phyloP scores from a whole-genome alignment of 2,113 vertebrate genomes.

The Hypomesus transpacificus region DNA sequence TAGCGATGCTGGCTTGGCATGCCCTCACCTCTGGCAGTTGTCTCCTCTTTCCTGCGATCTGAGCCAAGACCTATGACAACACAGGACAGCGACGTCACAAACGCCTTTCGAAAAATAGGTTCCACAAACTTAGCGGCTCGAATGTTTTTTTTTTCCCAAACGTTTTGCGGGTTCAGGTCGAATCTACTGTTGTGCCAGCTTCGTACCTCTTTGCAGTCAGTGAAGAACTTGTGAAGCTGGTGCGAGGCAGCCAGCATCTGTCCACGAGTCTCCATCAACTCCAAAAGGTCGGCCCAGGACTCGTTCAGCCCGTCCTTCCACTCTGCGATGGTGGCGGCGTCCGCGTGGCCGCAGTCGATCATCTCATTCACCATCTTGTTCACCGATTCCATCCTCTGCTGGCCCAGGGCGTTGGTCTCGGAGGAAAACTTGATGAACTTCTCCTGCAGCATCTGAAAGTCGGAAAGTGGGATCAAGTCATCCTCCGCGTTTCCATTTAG shows the following conservation, averaged over 20 bases:
- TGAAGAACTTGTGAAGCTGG: slow-evolving; percentile 90
- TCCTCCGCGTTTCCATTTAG: no score
- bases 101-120: background rate
- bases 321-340: slow-evolving; percentile 86
- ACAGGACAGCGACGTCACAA: slow-evolving; percentile 36
- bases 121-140: background rate
- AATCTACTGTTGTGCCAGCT: background rate
- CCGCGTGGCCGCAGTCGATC: slow-evolving; percentile 84
- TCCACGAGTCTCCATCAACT: slow-evolving; percentile 89
- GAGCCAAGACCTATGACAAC: slow-evolving; percentile 70
- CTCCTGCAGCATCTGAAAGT: slow-evolving; percentile 81
- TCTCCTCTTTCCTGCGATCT: slow-evolving; percentile 73
- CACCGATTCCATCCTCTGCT: slow-evolving; percentile 83
- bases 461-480: background rate
- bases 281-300: slow-evolving; percentile 91
- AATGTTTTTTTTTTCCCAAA: background rate
- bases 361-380: slow-evolving; percentile 88
- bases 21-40: slow-evolving; percentile 76
- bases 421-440: slow-evolving; percentile 87
- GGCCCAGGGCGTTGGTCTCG: slow-evolving; percentile 85
- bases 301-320: slow-evolving; percentile 95
- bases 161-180: no score
- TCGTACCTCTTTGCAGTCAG: slow-evolving; percentile 81
- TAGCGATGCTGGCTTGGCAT: slow-evolving; percentile 76
- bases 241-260: slow-evolving; percentile 88